Base-by-base conservation (phyloP, 2,888 invertebrate genomes). In the Acleris cristana region DNA sequence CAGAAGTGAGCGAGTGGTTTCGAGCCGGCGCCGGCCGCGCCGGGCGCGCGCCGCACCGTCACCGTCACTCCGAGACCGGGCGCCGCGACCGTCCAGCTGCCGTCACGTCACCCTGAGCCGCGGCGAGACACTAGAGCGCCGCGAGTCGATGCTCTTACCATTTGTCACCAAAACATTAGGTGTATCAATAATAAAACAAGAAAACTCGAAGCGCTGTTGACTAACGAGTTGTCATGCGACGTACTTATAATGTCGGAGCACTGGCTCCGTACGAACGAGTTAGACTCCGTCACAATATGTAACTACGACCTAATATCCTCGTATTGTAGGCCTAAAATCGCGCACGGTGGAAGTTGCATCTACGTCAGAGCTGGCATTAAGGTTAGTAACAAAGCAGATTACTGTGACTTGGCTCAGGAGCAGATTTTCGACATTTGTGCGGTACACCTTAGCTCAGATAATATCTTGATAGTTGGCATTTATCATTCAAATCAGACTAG, bases 1-100 rank as follows among this genome's bases (percentile, higher is more conserved):
- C 58, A 1, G 58, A 58, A 23, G 48, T 67, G 0, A 67, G 67
- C 53, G 58, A 62, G 67, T 67, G 67, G 68, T 68, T 59, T 63
- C 63, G 54, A 8, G 26, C 21, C n/a, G 19, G 68, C 64, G 54
- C 16, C n/a, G 55, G 51, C 10, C 65, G 65, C 14, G 58, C 64
- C 30, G 8, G 23, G 48, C 53, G 58, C 57, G 26, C 62, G 44
- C 30, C 56, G 7, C 16, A 19, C 18, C 26, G 40, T n/a, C 18
- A 4, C 45, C 59, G 51, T 34, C 34, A 16, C 23, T 7, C 8
- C 63, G 48, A 23, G 44, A 3, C n/a, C 44, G 44, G 12, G 2
- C 44, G 14, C 14, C 3, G 14, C 44, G 14, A 44, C 44, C 44
- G 44, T 7, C 14, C 44, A 7, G 44, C 44, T 7, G 44, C 44